Conservation (phyloP, 2,113 vertebrate genomes). For the Colaptes auratus region DNA sequence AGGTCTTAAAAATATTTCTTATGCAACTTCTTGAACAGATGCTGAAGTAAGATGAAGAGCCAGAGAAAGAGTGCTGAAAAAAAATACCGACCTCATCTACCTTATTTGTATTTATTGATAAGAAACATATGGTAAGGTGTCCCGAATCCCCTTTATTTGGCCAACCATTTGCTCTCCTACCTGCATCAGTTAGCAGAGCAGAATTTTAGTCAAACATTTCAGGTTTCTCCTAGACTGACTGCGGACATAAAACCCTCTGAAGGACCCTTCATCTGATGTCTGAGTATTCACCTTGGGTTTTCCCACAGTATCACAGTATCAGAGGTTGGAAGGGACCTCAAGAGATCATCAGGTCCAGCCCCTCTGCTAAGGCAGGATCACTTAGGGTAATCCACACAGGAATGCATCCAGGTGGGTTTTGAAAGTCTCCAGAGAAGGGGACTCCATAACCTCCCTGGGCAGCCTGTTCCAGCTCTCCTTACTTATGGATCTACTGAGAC, state of each 20-base stretch:
- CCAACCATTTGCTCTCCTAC: not conserved
- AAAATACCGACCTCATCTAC: not conserved
- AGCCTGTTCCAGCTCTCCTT: not conserved
- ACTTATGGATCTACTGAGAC: not conserved
- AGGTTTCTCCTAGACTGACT: not conserved
- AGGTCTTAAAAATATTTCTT: not conserved
- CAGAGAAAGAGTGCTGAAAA: not conserved
- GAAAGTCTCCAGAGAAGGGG: too few species aligned
- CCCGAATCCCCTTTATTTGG: not conserved
- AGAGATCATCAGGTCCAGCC: too few species aligned
- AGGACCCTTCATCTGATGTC: not conserved
- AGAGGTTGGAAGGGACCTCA: too few species aligned
- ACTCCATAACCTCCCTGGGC: too few species aligned
- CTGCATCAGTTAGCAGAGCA: not conserved
- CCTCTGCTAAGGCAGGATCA: too few species aligned
- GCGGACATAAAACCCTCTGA: not conserved
- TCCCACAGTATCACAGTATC: not conserved
- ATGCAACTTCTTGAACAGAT: not conserved
- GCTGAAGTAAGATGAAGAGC: not conserved
- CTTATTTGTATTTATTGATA: conserved; percentile 19
- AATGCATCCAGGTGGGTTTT: too few species aligned
- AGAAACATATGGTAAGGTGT: not conserved
- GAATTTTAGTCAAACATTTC: not conserved
- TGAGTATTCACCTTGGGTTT: conserved; percentile 11
- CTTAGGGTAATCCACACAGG: too few species aligned